Conservation (phyloP, 2,888 invertebrate genomes). For the Scrobipalpa atriplicella region DNA sequence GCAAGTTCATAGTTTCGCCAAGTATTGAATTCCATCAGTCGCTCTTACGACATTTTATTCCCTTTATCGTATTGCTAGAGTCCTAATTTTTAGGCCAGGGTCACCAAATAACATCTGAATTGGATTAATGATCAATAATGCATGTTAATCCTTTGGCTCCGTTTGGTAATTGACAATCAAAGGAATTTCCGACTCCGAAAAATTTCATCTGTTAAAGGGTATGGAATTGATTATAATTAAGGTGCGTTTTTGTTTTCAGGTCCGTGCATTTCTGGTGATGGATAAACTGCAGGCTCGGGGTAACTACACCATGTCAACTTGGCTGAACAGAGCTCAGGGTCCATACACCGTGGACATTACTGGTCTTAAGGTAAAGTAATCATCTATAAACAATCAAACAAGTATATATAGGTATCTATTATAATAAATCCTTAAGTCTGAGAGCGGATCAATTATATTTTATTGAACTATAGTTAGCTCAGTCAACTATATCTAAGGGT, state of each 20-base stretch:
- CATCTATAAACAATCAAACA: neutral
- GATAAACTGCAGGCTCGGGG: slow-evolving; percentile 88
- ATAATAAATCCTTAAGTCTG: too few species aligned
- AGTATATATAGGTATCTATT: too few species aligned
- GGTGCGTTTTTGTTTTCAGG: slow-evolving; percentile 69
- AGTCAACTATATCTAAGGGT: too few species aligned
- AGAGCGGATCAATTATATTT: neutral
- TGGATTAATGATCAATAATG: neutral
- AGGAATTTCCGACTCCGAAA: neutral
- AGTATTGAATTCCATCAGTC: too few species aligned
- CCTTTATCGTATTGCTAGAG: neutral
- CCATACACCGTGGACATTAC: slow-evolving; percentile 90
- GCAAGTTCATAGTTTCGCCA: too few species aligned
- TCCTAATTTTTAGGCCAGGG: neutral
- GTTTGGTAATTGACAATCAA: neutral
- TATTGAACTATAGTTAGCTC: too few species aligned
- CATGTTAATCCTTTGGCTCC: neutral
- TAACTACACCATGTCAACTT: slow-evolving; percentile 88
- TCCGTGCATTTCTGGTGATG: slow-evolving; percentile 87
- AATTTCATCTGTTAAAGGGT: neutral
- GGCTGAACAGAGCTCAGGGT: slow-evolving; percentile 87
- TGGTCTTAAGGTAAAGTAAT: slow-evolving; percentile 76
- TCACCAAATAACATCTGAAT: neutral
- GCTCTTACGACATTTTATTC: neutral
- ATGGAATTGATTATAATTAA: too few species aligned